Evolutionary conservation across 2,797 vertebrate species (phyloP).

Genomic region (Falco naumanni): DNA sequence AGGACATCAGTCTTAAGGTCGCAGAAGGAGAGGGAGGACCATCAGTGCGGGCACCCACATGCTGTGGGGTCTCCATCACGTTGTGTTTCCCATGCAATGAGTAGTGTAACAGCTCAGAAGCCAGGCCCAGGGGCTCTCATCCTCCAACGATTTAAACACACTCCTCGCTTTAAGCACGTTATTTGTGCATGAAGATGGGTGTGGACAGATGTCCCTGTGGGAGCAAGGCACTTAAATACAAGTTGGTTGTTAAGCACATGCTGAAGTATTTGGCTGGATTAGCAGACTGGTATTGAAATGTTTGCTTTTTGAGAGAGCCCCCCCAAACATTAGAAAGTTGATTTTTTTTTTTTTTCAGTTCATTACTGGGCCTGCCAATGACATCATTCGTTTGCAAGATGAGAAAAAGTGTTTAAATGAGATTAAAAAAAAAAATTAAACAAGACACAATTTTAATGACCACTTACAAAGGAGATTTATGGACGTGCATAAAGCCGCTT

Average conservation of each 20-base stretch:
- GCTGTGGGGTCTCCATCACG: background rate
- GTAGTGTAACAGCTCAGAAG: background rate
- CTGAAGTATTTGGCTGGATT: conserved; percentile 38
- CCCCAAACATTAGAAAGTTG: conserved; percentile 63
- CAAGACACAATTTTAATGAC: conserved; percentile 82
- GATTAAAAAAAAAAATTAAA: conserved; percentile 76
- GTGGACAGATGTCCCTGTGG: background rate
- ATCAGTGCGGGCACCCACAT: background rate
- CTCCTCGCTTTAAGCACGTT: background rate
- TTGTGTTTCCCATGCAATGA: background rate
- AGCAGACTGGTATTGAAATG: conserved; percentile 38
- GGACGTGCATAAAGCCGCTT: conserved; percentile 81
- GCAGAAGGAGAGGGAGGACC: background rate
- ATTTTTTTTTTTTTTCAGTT: conserved; percentile 61
- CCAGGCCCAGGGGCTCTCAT: background rate
- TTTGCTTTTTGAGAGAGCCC: conserved; percentile 69
- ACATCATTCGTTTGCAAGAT: conserved; percentile 76
- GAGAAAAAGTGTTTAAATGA: conserved; percentile 76
- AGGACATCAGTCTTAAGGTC: background rate
- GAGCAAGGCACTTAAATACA: background rate
- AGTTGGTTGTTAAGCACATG: background rate
- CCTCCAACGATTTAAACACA: background rate
- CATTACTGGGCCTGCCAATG: conserved; percentile 75
- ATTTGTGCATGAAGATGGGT: background rate
- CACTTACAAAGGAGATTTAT: conserved; percentile 82